Conservation (phyloP, 1,140 invertebrate species). For the Cheumatopsyche charites region DNA sequence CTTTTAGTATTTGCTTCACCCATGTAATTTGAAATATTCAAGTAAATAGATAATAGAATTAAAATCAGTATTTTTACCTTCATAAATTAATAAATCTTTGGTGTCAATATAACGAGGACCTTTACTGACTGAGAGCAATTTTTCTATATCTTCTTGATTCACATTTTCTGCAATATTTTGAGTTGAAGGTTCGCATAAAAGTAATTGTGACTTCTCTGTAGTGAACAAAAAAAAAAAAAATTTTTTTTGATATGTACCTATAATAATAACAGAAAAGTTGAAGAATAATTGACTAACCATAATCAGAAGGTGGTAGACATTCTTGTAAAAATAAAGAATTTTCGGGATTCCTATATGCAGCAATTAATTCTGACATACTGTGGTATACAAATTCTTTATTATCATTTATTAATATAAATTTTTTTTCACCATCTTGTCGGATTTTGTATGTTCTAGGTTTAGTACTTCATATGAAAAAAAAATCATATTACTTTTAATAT, state of each 20-base stretch:
- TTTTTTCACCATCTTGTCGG: slow-evolving; percentile 56
- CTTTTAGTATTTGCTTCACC: too few species aligned
- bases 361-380: slow-evolving; percentile 67
- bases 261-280: not conserved
- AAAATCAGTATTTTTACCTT: slow-evolving; percentile 56
- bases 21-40: too few species aligned
- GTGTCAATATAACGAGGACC: slow-evolving; percentile 65
- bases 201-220: slow-evolving; percentile 74
- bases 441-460: slow-evolving; percentile 76
- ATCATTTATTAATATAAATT: slow-evolving; percentile 58
- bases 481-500: slow-evolving; percentile 1
- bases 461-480: slow-evolving; percentile 59
- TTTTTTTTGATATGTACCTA: not conserved
- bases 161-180: slow-evolving; percentile 54
- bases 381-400: slow-evolving; percentile 62
- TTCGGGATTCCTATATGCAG: slow-evolving; percentile 65
- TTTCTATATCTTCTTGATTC: slow-evolving; percentile 58
- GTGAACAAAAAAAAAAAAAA: slow-evolving; percentile 49
- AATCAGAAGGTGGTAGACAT: slow-evolving; percentile 84
- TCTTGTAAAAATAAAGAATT: slow-evolving; percentile 68
- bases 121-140: slow-evolving; percentile 56
- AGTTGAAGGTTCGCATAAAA: slow-evolving; percentile 67
- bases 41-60: too few species aligned
- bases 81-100: slow-evolving; percentile 70
- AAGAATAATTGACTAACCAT: slow-evolving; percentile 64